phyloP scores from a whole-genome alignment of 2,113 vertebrate species.

The Nycticorax nycticorax region DNA sequence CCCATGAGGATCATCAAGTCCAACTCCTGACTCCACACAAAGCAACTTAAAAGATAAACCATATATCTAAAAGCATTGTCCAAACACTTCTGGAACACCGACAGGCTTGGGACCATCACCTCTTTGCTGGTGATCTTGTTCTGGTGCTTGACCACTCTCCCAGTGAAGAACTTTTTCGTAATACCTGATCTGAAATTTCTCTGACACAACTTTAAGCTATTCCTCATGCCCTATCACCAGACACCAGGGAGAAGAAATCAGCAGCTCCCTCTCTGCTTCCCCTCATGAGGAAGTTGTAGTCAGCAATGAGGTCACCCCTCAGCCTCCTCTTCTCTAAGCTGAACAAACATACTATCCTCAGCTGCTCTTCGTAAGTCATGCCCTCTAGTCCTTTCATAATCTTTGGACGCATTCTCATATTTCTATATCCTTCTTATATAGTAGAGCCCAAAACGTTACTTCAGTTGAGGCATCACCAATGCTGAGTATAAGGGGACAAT shows the following conservation, averaged over 20 bases:
- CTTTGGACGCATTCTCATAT: neutral
- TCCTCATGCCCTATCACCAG: neutral
- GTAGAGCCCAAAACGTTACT: neutral
- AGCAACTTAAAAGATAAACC: neutral
- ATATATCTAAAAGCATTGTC: neutral
- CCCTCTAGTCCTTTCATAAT: neutral
- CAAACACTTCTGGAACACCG: neutral
- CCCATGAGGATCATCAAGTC: neutral
- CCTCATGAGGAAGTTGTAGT: neutral
- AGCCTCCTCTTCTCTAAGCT: neutral
- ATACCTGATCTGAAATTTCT: neutral
- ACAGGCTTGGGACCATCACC: neutral
- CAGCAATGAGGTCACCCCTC: rapidly evolving
- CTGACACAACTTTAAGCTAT: neutral
- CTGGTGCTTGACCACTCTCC: neutral
- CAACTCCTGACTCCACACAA: neutral
- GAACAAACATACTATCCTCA: neutral
- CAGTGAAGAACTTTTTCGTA: neutral
- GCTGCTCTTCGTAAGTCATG: neutral
- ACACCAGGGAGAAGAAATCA: neutral
- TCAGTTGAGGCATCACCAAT: neutral
- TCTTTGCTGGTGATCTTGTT: neutral
- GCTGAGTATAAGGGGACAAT: neutral
- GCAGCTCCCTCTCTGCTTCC: neutral
- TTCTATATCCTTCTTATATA: neutral